These are phyloP conservation scores for Eurois occulta DNA, from an alignment of 2,888 invertebrate genomes.

Conservation along the genomic window DNA sequence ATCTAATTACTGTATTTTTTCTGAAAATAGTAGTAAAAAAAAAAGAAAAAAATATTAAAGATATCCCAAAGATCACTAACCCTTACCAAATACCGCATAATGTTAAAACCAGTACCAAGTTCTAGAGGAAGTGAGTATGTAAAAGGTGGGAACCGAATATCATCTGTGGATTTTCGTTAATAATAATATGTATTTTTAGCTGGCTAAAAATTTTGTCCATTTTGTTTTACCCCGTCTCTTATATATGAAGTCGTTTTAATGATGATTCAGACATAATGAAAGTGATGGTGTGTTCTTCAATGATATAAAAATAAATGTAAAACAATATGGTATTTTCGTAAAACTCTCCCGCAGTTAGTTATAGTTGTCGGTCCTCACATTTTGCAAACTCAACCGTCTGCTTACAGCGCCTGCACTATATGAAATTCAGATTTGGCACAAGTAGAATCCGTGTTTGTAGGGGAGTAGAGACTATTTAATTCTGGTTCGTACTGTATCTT, in stretches of 20 bases:
- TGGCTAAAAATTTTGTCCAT: no score
- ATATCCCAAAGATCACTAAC: background rate
- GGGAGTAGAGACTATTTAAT: background rate
- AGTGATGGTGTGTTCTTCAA: background rate
- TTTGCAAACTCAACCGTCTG: background rate
- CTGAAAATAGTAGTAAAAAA: no score
- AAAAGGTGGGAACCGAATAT: background rate
- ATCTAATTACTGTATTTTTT: background rate
- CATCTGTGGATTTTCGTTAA: background rate
- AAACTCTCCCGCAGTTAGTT: background rate
- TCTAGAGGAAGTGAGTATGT: background rate
- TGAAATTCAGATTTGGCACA: background rate
- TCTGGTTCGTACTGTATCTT: background rate
- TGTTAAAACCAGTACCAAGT: background rate
- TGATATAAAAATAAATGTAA: background rate
- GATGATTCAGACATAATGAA: background rate
- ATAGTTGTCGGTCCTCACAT: background rate
- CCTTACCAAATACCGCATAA: background rate
- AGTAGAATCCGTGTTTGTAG: background rate
- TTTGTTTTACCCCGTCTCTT: background rate
- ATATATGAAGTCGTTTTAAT: background rate
- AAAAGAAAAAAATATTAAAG: no score
- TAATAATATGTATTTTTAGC: background rate
- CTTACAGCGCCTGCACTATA: background rate
- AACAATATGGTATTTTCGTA: background rate